phyloP scores from a whole-genome alignment of 37 sponge, comb jelly and placozoan genomes.

The Mnemiopsis leidyi region DNA sequence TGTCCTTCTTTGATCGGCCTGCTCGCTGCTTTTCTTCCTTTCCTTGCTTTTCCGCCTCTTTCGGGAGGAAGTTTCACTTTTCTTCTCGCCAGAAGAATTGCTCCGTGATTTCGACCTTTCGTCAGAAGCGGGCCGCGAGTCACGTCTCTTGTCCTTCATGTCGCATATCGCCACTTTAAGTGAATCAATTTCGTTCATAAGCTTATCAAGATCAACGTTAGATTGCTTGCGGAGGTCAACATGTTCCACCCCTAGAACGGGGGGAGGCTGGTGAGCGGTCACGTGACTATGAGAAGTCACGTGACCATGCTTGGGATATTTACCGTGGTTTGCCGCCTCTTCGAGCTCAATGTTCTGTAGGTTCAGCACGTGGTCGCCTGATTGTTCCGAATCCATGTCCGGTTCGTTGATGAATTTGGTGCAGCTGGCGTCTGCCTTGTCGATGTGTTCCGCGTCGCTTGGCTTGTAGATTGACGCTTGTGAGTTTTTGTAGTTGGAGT shows the following conservation, averaged over 20 bases:
- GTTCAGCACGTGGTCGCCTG: slow-evolving; percentile 9
- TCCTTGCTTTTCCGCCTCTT: not conserved
- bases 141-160: not conserved
- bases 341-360: slow-evolving; percentile 49
- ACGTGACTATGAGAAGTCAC: not conserved
- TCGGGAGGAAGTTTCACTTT: not conserved
- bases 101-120: not conserved
- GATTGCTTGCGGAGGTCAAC: not conserved
- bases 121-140: not conserved
- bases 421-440: slow-evolving; percentile 50
- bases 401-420: slow-evolving; percentile 54
- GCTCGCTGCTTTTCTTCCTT: not conserved
- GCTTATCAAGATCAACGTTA: slow-evolving; percentile 31
- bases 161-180: slow-evolving; percentile 47
- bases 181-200: slow-evolving; percentile 52
- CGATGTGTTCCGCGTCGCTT: slow-evolving; percentile 37
- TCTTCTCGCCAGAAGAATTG: not conserved
- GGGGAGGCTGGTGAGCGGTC: not conserved
- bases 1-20: slow-evolving; percentile 11
- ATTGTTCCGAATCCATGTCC: slow-evolving; percentile 12
- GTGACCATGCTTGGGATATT: slow-evolving; percentile 4
- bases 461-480: slow-evolving; percentile 60
- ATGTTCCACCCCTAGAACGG: not conserved
- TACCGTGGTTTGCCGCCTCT: slow-evolving; percentile 36
- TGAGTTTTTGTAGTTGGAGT: slow-evolving; percentile 37